These are phyloP conservation scores for Peucedramus taeniatus DNA, from an alignment of 2,113 vertebrate species.

Conservation along the genomic window DNA sequence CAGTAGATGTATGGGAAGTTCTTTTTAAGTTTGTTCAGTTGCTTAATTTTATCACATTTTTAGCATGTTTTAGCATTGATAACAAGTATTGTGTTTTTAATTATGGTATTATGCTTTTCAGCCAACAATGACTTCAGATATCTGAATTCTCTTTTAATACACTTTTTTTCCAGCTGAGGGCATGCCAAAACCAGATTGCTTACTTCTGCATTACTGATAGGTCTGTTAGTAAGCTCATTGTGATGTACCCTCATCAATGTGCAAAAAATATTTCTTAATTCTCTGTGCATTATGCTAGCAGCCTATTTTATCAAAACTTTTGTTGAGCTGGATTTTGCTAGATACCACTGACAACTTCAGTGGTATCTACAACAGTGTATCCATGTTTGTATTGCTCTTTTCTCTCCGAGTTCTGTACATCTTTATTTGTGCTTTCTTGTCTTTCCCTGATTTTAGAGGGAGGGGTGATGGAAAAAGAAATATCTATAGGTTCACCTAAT, in stretches of 20 bases:
- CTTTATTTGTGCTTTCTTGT: background rate
- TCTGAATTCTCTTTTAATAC: background rate
- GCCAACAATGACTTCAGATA: background rate
- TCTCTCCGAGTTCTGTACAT: background rate
- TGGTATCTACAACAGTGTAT: fast-evolving
- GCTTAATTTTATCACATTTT: background rate
- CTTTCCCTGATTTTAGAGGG: background rate
- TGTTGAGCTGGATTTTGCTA: background rate
- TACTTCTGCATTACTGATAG: background rate
- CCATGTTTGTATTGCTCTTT: background rate
- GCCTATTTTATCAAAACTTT: background rate
- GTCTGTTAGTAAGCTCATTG: background rate
- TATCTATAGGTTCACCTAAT: background rate
- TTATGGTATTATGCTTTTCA: background rate
- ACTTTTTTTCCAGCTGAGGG: background rate
- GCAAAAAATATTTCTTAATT: background rate
- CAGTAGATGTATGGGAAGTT: background rate
- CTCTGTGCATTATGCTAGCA: background rate
- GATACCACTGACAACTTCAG: background rate
- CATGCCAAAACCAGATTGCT: background rate
- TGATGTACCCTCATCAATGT: background rate
- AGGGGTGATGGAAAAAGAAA: background rate
- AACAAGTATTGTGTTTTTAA: background rate
- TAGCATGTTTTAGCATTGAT: background rate
- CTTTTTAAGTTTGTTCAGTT: background rate